These are phyloP conservation scores for Sebastes elongatus DNA, from an alignment of 2,797 vertebrate species.

Conservation along the genomic window DNA sequence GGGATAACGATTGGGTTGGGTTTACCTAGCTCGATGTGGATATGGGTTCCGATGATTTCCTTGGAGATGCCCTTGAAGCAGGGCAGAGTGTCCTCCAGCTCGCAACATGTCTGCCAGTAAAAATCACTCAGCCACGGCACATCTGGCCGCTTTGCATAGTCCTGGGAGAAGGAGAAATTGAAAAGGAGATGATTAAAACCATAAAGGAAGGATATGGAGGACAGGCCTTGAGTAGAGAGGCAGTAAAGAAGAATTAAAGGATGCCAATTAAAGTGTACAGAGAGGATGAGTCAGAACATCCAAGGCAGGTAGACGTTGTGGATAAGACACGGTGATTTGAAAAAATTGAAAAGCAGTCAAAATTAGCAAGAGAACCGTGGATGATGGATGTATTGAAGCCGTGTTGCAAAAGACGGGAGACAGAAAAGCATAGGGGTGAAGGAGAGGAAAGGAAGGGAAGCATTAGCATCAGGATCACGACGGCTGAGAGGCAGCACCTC, in stretches of 20 bases:
- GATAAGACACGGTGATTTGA: not conserved
- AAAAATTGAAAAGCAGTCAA: not conserved
- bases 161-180: constrained; percentile 52
- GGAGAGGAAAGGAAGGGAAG: constrained; percentile 1
- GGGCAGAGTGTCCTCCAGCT: constrained; percentile 80
- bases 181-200: not conserved
- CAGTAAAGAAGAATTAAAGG: not conserved
- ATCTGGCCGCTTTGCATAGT: constrained; percentile 74
- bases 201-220: not conserved
- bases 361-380: not conserved
- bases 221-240: not conserved
- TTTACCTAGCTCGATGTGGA: constrained; percentile 61
- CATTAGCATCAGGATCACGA: constrained; percentile 23
- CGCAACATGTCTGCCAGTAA: constrained; percentile 83
- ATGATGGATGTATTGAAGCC: constrained; percentile 34
- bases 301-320: not conserved
- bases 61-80: constrained; percentile 83
- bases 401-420: not conserved
- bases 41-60: constrained; percentile 65
- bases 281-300: not conserved
- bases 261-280: not conserved
- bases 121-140: constrained; percentile 79
- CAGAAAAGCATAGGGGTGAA: not conserved
- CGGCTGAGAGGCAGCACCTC: not conserved
- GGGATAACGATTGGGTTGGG: not conserved